These are phyloP conservation scores for Gulo gulo DNA, from an alignment of 2,113 vertebrate genomes.

Conservation along the genomic window DNA sequence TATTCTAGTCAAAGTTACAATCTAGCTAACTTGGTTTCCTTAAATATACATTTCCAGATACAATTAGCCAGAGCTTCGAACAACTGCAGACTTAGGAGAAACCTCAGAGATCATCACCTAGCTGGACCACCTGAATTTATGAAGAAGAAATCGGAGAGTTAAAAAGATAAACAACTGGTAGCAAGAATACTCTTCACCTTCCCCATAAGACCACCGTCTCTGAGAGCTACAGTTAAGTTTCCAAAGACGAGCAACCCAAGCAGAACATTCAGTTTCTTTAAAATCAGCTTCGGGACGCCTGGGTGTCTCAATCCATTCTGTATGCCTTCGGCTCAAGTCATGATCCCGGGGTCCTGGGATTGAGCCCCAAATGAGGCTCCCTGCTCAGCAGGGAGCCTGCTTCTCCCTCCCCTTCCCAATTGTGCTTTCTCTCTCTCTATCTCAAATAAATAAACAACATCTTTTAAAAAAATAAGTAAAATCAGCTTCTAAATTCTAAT, in stretches of 20 bases:
- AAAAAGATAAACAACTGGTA: background rate
- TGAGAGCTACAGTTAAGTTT: background rate
- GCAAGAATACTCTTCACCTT: background rate
- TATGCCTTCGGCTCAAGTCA: background rate
- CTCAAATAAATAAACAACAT: background rate
- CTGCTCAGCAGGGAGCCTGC: background rate
- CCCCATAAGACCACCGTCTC: background rate
- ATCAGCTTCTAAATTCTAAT: background rate
- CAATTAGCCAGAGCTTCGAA: background rate
- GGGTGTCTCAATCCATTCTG: background rate
- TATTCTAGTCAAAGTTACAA: background rate
- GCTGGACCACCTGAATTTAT: background rate
- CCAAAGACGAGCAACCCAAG: background rate
- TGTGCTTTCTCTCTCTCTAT: background rate
- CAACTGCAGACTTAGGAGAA: background rate
- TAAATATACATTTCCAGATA: background rate
- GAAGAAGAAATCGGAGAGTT: background rate
- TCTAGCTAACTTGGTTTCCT: background rate
- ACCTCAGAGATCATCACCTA: background rate
- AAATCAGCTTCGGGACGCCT: background rate
- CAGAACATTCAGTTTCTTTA: background rate
- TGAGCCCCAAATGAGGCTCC: background rate
- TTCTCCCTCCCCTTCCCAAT: background rate
- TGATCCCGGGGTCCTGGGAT: background rate
- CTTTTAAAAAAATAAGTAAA: background rate